Conservation (phyloP, 1,140 invertebrate species). For the Plodia interpunctella region DNA sequence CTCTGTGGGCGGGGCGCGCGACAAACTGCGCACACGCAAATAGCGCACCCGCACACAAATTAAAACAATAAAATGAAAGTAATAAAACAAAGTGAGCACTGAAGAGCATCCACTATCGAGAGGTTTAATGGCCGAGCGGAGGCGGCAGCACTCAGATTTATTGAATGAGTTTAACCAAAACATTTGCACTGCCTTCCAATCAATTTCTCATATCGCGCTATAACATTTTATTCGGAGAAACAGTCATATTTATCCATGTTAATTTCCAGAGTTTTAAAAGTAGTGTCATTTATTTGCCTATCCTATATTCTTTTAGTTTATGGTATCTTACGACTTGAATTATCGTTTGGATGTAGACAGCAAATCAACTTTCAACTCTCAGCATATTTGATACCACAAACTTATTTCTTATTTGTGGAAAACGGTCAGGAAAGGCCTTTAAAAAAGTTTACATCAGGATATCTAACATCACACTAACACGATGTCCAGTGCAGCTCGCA, state of each 20-base stretch:
- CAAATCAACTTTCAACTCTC: too few species aligned
- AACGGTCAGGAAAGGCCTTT: too few species aligned
- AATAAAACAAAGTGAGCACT: conserved; percentile 69
- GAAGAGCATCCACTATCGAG: conserved; percentile 64
- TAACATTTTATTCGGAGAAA: background rate
- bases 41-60: conserved; percentile 71
- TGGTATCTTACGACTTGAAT: too few species aligned
- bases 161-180: conserved; percentile 38
- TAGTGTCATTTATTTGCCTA: background rate
- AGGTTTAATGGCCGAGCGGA: conserved; percentile 70
- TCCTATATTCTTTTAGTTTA: too few species aligned
- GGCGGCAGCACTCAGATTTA: conserved; percentile 51
- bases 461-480: too few species aligned
- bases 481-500: conserved; percentile 13
- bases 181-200: conserved; percentile 7
- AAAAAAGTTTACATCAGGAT: too few species aligned
- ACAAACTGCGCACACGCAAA: conserved; percentile 74
- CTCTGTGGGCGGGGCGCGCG: conserved; percentile 64
- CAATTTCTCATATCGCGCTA: background rate
- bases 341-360: too few species aligned
- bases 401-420: too few species aligned
- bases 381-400: too few species aligned
- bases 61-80: conserved; percentile 76
- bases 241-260: background rate
- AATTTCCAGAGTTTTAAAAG: background rate